Evolutionary conservation across 2,888 invertebrate species (phyloP).

Genomic region (Zhengitettix transpicula): DNA sequence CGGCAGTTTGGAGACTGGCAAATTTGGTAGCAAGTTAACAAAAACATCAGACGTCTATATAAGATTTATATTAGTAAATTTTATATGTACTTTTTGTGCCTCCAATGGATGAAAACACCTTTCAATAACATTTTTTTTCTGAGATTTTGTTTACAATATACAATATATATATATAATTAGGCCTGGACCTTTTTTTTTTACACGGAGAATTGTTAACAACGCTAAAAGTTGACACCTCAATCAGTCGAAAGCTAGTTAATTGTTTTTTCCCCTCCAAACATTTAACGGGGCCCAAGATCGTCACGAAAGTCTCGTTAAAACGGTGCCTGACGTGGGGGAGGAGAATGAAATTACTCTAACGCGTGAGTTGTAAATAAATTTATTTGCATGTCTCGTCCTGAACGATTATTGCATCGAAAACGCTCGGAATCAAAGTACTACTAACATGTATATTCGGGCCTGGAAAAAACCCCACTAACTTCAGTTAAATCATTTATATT

Average conservation of each 20-base stretch:
- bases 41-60: constrained; percentile 9
- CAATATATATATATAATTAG: constrained; percentile 18
- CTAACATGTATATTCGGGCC: neutral
- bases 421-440: neutral
- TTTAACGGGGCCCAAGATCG: neutral
- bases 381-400: neutral
- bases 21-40: constrained; percentile 9
- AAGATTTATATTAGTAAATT: constrained; percentile 11
- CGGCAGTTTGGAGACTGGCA: constrained; percentile 9
- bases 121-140: constrained; percentile 7
- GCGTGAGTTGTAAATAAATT: neutral
- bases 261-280: neutral
- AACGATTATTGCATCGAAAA: neutral
- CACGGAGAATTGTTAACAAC: constrained; percentile 15
- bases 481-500: neutral
- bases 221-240: constrained; percentile 14
- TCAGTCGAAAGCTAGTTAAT: constrained; percentile 15
- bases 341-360: neutral
- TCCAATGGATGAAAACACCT: constrained; percentile 8
- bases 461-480: neutral
- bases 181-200: constrained; percentile 18
- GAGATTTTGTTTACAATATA: constrained; percentile 11
- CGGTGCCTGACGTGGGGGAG: neutral
- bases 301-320: neutral
- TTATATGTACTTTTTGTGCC: constrained; percentile 6